Base-by-base conservation (phyloP, 2,113 vertebrate genomes). In the Boleophthalmus pectinirostris region DNA sequence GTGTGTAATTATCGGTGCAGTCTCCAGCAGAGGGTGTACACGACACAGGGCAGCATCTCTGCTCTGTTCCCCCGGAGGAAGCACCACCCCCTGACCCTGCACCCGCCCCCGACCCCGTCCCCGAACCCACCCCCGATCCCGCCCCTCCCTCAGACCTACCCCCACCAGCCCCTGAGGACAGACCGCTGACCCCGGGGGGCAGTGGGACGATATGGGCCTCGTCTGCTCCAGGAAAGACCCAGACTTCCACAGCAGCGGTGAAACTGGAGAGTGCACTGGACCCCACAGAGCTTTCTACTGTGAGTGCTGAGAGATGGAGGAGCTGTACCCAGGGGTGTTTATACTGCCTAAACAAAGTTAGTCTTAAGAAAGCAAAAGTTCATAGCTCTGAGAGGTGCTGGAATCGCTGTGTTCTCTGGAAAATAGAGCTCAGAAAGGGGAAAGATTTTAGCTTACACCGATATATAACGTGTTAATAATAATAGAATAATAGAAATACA, bases 211-310 rank as follows among this genome's bases (percentile, higher is more conserved):
- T 77, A 82, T 91, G 88, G 88, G 92, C 80, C 90, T 85, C 81
- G 88, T 92, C 89, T 89, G 78, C 86, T 90, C 72, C 92, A 78
- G 92, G 92, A 74, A 80, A 45, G 76, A 79, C 91, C 78, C 87
- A 67, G 82, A 82, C 91, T 87, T 89, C 87, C 85, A 82, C 85
- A 84, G 92, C 92, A 81, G 90, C 87, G 88, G 76, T 88, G 89
- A 94, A 93, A 94, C 81, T 92, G 91, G 95, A 95, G 89, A 94
- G 84, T 87, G 94, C 96, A 87, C 93, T 96, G 94, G 96, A 98
- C 91, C 95, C 97, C 87, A 94, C 95, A 82, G 97, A 98, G 86
- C 94, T 98, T 96, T 97, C 98, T 94, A 98, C 97, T 92, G 98
- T 98, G 95, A 98, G 96, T 97, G 94, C 94, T 95, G 94, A 94